Evolutionary conservation across 2,113 vertebrate genomes (phyloP).

Genomic region (Rallus limicola): DNA sequence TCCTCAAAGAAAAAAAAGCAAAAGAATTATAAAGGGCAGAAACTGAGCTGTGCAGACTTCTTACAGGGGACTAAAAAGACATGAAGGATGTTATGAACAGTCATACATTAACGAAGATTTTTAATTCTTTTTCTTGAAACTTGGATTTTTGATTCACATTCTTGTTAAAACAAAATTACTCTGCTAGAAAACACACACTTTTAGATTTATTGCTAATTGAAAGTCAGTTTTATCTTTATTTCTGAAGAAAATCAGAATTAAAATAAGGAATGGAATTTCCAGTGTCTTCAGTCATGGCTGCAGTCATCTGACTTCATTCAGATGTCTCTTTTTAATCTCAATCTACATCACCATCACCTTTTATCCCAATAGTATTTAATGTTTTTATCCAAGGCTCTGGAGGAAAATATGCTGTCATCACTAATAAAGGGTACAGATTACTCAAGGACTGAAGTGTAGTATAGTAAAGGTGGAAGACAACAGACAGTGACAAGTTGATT

Average conservation of each 20-base stretch:
- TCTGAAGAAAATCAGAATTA: not conserved
- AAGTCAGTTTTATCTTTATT: not conserved
- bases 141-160: not conserved
- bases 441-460: not conserved
- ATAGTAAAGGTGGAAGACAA: not conserved
- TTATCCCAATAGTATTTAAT: not conserved
- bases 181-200: not conserved
- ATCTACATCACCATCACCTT: not conserved
- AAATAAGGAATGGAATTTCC: not conserved
- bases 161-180: not conserved
- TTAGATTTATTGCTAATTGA: not conserved
- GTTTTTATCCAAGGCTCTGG: not conserved
- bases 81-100: not conserved
- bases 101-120: not conserved
- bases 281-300: not conserved
- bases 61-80: not conserved
- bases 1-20: not conserved
- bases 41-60: not conserved
- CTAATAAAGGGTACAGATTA: not conserved
- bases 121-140: not conserved
- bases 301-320: not conserved
- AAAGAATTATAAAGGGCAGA: not conserved
- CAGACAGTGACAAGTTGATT: not conserved
- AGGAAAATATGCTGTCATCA: not conserved
- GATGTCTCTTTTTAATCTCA: not conserved